Base-by-base conservation (phyloP, 1,140 invertebrate genomes). In the Drosophila nigrodunni region DNA sequence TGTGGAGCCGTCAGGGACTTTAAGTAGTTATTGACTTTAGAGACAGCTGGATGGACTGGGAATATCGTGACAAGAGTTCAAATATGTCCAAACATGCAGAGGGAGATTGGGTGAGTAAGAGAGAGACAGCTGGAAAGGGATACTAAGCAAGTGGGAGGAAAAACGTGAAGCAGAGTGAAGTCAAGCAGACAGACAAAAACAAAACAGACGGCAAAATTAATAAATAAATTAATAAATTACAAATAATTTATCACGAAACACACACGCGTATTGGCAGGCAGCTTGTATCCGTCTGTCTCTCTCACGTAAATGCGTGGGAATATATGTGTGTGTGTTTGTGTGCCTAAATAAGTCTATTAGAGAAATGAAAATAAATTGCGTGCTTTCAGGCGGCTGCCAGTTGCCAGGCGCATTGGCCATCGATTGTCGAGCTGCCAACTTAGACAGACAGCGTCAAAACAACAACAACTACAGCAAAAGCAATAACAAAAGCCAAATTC, bases 291-390 rank as follows among this genome's bases (percentile, higher is more conserved):
- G 13, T 44, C 37, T 18, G 43, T 43, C 41, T 54, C 0, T 21
- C 47, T 55, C 21, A 10, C 4, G 34, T 11, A 34, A 8, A 18
- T 11, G 21, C 15, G 34, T 61, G 21, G 49, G 34, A 30, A 10
- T 37, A 44, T 54, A 18, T 46, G 59, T 0, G 15, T 15, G 15
- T 15, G 15, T 15, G 25, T 46, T 59, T 75, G 44, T 50, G 69
- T 66, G 75, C 59, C 85, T 89, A 86, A 86, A 89, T 89, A 89
- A 89, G 86, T 89, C 85, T 89, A 89, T 89, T 89, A 89, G 81
- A 90, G 78, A 79, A 89, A 89, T 89, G 85, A 90, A 89, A 89
- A 89, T 86, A 90, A 85, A 89, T 89, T 89, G 86, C 86, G 86
- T 90, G 85, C 86, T 90, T 86, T 80, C 80, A 80, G 80, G 50